phyloP scores from a whole-genome alignment of 2,888 invertebrate genomes.

The Phlogophora meticulosa region DNA sequence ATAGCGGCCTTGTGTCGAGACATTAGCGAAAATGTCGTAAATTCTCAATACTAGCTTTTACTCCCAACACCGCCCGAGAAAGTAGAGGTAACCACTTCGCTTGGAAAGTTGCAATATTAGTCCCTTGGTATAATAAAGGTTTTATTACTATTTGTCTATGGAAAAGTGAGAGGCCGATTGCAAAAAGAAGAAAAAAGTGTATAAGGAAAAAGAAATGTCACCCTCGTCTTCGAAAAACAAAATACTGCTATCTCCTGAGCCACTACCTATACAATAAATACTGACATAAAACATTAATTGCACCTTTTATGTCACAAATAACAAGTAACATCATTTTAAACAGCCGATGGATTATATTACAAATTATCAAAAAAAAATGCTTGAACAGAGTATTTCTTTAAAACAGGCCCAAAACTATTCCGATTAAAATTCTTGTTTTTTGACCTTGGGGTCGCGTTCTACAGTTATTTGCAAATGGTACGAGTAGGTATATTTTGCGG shows the following conservation, averaged over 20 bases:
- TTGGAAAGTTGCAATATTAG: constrained; percentile 33
- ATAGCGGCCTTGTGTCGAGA: constrained; percentile 42
- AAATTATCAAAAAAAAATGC: background rate
- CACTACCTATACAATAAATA: background rate
- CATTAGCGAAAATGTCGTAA: constrained; percentile 32
- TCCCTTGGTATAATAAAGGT: background rate
- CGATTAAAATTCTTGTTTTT: constrained; percentile 30
- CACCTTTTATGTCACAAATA: constrained; percentile 7
- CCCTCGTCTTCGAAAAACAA: background rate
- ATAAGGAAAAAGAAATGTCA: no score
- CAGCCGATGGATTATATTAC: background rate
- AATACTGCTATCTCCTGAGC: background rate
- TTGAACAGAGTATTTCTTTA: constrained; percentile 1
- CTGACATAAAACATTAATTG: background rate
- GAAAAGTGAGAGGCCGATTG: background rate
- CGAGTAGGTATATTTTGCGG: background rate
- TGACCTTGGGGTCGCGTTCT: constrained; percentile 1
- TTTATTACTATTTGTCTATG: constrained; percentile 16
- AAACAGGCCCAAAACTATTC: background rate
- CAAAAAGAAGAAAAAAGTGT: background rate
- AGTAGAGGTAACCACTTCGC: constrained; percentile 18
- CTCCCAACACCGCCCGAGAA: constrained; percentile 28
- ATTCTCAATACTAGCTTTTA: constrained; percentile 23
- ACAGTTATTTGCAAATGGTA: constrained; percentile 27
- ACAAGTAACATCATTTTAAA: background rate